Evolutionary conservation across 2,113 vertebrate species (phyloP).

Genomic region (Triplophysa siluroides): DNA sequence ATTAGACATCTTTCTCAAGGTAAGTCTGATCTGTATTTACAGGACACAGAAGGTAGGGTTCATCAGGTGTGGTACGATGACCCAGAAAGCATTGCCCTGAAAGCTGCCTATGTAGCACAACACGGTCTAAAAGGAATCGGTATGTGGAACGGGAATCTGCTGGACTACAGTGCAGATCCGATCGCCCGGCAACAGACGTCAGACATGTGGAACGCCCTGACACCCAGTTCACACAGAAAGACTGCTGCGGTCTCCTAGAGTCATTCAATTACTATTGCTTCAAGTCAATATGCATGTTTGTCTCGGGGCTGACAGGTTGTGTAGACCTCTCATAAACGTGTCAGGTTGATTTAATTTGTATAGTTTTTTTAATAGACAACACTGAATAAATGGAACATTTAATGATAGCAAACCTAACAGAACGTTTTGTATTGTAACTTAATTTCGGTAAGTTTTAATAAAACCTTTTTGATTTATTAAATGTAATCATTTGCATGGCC

Average conservation of each 20-base stretch:
- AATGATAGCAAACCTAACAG: neutral
- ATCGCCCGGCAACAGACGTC: constrained; percentile 78
- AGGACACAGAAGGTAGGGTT: constrained; percentile 78
- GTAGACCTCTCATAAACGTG: neutral
- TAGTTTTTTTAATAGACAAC: neutral
- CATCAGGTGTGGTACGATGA: constrained; percentile 97
- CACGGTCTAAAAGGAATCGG: constrained; percentile 85
- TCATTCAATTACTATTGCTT: constrained; percentile 40
- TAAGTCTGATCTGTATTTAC: neutral
- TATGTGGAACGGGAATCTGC: constrained; percentile 91
- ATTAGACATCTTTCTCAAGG: constrained; percentile 33
- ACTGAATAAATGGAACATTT: neutral
- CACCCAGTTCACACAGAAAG: constrained; percentile 58
- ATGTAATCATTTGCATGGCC: neutral
- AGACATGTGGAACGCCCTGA: constrained; percentile 89
- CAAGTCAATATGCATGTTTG: constrained; percentile 24
- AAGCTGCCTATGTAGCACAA: constrained; percentile 74
- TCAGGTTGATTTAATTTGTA: neutral
- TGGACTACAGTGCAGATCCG: constrained; percentile 81
- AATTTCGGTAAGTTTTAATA: neutral
- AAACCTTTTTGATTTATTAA: too few relatives aligned
- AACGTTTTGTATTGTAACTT: neutral
- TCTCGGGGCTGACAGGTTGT: neutral
- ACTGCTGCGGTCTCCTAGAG: constrained; percentile 1
- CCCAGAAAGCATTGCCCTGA: constrained; percentile 85